Conservation (phyloP, 1,140 invertebrate species). For the Heliconius congener region DNA sequence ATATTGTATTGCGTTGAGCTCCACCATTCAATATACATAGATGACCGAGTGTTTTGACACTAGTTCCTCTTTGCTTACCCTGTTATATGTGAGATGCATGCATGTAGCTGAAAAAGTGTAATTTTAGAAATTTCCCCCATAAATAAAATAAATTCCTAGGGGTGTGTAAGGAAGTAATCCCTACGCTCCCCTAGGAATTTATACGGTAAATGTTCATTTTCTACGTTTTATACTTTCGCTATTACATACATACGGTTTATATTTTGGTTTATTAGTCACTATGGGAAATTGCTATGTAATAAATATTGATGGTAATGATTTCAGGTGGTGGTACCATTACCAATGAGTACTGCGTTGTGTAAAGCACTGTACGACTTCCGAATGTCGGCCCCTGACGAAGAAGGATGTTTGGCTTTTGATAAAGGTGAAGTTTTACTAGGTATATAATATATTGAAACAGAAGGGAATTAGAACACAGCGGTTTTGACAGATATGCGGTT, state of each 20-base stretch:
- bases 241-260: no score
- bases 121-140: no score
- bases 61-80: neutral
- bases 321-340: constrained; percentile 89
- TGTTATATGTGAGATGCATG: neutral
- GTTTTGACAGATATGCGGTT: no score
- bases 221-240: no score
- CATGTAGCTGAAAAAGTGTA: neutral
- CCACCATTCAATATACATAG: neutral
- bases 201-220: no score
- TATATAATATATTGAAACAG: neutral
- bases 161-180: no score
- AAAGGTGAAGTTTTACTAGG: constrained; percentile 84
- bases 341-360: constrained; percentile 90
- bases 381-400: constrained; percentile 94
- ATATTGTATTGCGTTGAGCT: neutral
- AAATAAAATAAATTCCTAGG: no score
- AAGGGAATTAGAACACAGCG: no score
- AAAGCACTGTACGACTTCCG: constrained; percentile 96
- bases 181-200: no score
- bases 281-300: neutral
- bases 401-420: constrained; percentile 95
- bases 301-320: constrained; percentile 44
- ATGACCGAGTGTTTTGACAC: neutral
- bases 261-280: no score